These are phyloP conservation scores for Hartigia nigra DNA, from an alignment of 2,888 invertebrate genomes.

Conservation along the genomic window DNA sequence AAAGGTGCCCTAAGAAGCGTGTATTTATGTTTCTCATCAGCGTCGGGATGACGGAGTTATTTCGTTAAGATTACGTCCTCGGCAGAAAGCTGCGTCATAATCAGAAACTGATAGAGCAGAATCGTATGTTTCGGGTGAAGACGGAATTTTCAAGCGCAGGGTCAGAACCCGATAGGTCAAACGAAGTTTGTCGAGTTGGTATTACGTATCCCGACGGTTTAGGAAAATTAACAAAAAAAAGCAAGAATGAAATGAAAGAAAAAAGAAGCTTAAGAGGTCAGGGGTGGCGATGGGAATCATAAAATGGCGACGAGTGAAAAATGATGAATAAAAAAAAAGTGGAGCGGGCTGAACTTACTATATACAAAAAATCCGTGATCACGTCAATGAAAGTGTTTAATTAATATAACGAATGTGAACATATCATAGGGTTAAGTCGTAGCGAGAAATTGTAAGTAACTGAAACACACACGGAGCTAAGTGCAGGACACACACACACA, in stretches of 20 bases:
- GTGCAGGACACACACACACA: neutral
- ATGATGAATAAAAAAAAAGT: conserved; percentile 14
- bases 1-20: conserved; percentile 84
- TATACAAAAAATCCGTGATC: conserved; percentile 17
- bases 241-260: conserved; percentile 24
- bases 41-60: conserved; percentile 49
- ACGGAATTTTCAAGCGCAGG: neutral
- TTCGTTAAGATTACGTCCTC: conserved; percentile 56
- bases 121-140: neutral
- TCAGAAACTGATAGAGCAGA: neutral
- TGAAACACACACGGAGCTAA: conserved; percentile 19
- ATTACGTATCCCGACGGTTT: neutral
- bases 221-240: conserved; percentile 25
- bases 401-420: conserved; percentile 61
- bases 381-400: conserved; percentile 16
- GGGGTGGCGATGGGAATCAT: conserved; percentile 15
- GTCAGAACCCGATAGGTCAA: neutral
- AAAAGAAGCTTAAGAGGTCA: conserved; percentile 40
- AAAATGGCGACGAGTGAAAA: conserved; percentile 14
- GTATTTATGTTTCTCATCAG: conserved; percentile 70
- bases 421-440: conserved; percentile 60
- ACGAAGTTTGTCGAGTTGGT: neutral
- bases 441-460: conserved; percentile 37
- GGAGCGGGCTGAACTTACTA: conserved; percentile 23
- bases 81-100: conserved; percentile 7